Evolutionary conservation across 1,140 invertebrate species (phyloP), one percentile per base, ranked within the genome.

Genomic region (Ctenoplectra terminalis): DNA sequence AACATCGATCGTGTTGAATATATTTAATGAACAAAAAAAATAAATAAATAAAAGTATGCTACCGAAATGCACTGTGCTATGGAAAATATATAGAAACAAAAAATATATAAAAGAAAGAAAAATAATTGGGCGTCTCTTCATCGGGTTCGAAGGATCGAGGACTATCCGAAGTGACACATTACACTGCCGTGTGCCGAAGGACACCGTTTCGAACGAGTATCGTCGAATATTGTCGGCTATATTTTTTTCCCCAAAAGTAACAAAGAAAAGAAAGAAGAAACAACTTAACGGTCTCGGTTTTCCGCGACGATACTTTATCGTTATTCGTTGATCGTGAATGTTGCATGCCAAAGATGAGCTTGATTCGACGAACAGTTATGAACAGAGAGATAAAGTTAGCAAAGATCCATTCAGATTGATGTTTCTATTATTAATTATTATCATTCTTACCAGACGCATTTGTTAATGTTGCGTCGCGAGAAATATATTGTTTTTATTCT

Each of bases 141-240:
- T 87, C 86, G 73, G 56, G 85, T 58, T 84, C 78, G 82, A 78
- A 71, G 82, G 56, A 87, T 87, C 77, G 58, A 69, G 48, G 26
- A 54, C 26, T 83, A 77, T 74, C 67, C 60, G 37, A 71, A 63
- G n/a, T 77, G 29, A 80, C 40, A 71, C 50, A 81, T 86, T 84
- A 87, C 85, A 87, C 85, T 87, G 85, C 85, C 86, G 85, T 81
- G 86, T 81, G 82, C 71, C 86, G 85, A 87, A 84, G 73, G 77
- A 87, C 85, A 84, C 82, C 73, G 69, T 84, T 83, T 86, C 84
- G 81, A 77, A 72, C 72, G 71, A 50, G 46, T 50, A 73, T 87
- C 63, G 74, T 70, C 83, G 43, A 61, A 50, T 34, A 46, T 64
- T 40, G 31, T 73, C 61, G n/a, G 34, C n/a, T 54, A 43, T 46